phyloP scores from a whole-genome alignment of 1,140 invertebrate species.

The Muscidifurax raptorellus region DNA sequence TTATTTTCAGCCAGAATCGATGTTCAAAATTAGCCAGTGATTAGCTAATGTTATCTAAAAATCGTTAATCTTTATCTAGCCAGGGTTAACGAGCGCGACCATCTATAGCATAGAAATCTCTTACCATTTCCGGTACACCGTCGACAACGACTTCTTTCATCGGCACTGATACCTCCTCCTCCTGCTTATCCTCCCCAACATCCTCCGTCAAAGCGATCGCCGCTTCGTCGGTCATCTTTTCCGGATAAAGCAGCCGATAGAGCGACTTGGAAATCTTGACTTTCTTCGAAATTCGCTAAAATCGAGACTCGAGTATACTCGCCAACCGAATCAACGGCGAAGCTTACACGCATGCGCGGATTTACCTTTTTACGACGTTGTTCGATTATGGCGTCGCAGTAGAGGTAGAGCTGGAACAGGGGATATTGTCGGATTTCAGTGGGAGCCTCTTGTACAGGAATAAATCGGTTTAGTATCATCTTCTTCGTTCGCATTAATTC shows the following conservation, averaged over 20 bases:
- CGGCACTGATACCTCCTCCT: conserved; percentile 56
- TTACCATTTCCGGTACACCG: neutral
- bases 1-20: no score
- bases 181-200: conserved; percentile 33
- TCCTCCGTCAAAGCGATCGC: conserved; percentile 4
- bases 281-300: conserved; percentile 58
- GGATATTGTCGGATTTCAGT: conserved; percentile 80
- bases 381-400: conserved; percentile 78
- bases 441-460: conserved; percentile 79
- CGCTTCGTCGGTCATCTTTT: conserved; percentile 20
- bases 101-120: neutral
- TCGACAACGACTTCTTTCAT: conserved; percentile 58
- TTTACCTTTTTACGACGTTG: conserved; percentile 76
- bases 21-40: no score
- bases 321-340: no score
- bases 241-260: conserved; percentile 63
- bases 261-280: conserved; percentile 59
- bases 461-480: conserved; percentile 80
- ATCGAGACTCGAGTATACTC: neutral
- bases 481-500: conserved; percentile 82
- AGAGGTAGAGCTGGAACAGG: conserved; percentile 80
- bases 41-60: no score
- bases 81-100: no score
- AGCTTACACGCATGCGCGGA: neutral
- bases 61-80: no score